These are phyloP conservation scores for Ptyas mucosa DNA, from an alignment of 2,113 vertebrate species.

Conservation along the genomic window DNA sequence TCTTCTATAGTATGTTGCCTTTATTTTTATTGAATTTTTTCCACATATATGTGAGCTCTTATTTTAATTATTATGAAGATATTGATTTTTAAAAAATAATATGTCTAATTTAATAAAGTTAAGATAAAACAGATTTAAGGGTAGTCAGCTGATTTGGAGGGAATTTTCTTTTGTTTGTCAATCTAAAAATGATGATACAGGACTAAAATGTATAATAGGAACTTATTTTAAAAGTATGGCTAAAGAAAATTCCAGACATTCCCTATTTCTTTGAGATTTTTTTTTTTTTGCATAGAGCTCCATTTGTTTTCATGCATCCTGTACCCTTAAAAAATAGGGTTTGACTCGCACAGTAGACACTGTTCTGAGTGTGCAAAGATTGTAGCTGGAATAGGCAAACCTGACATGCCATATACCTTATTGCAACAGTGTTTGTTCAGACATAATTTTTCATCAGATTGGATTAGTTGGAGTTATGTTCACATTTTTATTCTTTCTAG, in stretches of 20 bases:
- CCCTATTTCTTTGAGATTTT: not conserved
- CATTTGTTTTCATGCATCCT: not conserved
- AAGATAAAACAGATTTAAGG: not conserved
- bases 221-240: constrained; percentile 10
- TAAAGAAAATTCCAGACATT: not conserved
- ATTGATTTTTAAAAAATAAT: not conserved
- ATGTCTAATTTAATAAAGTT: not conserved
- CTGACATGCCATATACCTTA: not conserved
- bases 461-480: not conserved
- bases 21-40: not conserved
- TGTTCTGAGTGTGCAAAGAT: not conserved
- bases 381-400: not conserved
- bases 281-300: not conserved
- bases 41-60: not conserved
- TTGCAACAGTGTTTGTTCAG: not conserved
- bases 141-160: not conserved
- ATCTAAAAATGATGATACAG: constrained; percentile 1
- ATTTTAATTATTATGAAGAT: not conserved
- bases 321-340: not conserved
- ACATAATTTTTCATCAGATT: not conserved
- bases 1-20: not conserved
- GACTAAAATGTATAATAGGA: not conserved
- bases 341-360: not conserved
- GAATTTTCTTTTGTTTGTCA: constrained; percentile 5
- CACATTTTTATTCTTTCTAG: not conserved